Conservation (phyloP, 2,797 vertebrate species). For the Hylomyscus alleni region DNA sequence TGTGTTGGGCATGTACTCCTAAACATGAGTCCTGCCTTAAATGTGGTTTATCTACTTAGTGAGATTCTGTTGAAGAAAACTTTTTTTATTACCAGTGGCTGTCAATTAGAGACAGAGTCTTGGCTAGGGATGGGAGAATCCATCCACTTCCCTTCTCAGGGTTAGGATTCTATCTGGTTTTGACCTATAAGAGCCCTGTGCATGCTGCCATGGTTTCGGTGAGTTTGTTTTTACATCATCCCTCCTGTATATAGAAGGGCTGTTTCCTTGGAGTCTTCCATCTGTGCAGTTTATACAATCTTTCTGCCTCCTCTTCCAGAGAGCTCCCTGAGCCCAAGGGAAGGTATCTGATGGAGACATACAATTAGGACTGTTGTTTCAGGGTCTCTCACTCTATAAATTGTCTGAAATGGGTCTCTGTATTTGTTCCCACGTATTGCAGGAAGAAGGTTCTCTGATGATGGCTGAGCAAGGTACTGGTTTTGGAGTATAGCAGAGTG, state of each 20-base stretch:
- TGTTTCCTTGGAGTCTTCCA: not conserved
- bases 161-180: not conserved
- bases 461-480: not conserved
- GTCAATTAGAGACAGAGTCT: too few relatives aligned
- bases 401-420: not conserved
- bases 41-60: too few relatives aligned
- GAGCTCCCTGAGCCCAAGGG: not conserved
- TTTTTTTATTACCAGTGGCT: too few relatives aligned
- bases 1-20: too few relatives aligned
- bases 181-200: not conserved
- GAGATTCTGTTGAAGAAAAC: too few relatives aligned
- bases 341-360: not conserved
- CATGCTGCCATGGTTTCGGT: not conserved
- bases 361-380: not conserved
- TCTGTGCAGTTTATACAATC: not conserved
- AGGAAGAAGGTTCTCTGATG: not conserved
- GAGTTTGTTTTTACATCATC: not conserved
- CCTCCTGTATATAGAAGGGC: not conserved
- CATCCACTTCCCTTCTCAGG: not conserved
- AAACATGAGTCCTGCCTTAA: too few relatives aligned
- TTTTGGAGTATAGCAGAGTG: not conserved
- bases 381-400: not conserved
- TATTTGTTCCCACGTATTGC: not conserved
- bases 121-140: too few relatives aligned
- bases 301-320: not conserved